Evolutionary conservation across 2,888 invertebrate species (phyloP), one percentile per base, ranked within the genome.

Genomic region (Linnaemya tessellans): DNA sequence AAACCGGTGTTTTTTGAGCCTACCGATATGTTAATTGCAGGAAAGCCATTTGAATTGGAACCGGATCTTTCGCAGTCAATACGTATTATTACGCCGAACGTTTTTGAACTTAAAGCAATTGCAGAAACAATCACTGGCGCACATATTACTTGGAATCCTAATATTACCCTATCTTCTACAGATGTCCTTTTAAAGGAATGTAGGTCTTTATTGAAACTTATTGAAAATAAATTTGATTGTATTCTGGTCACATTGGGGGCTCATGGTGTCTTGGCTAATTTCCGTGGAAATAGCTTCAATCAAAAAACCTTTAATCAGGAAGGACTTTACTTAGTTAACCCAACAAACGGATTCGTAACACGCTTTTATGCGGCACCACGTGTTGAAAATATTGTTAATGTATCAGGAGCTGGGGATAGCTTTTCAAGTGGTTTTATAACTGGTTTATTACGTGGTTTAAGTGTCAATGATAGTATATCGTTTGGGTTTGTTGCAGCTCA

Each of bases 1-100:
- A 94, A 96, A 89, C 96, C 97, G 96, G 97, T 97, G 9, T 97
- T 97, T 94, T 98, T 96, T 91, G 98, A 98, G 91, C 97, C 98
- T 0, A 98, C 98, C 0, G 98, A 98, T 89, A 93, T 95, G 89
- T 94, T 95, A 87, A 96, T 96, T 90, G 96, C 97, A 0, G 91
- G 93, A 0, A 97, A 96, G 92, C 95, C 96, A 30, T 96, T 97
- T 86, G 89, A 92, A 0, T 83, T 92, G n/a, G 58, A 87, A 0
- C 20, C 49, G 2, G 71, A 87, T 2, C 86, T 92, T 0, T 90
- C 90, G 0, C 87, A 89, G 8, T 87, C 90, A 80, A 93, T 93
- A 15, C 90, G 91, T 46, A 95, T 95, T 88, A 94, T 96, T 8
- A 96, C 97, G 1, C 98, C 98, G 0, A 98, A 98, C 91, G 90